Conservation (phyloP, 2,113 vertebrate species). For the Corythornis vintsioides region DNA sequence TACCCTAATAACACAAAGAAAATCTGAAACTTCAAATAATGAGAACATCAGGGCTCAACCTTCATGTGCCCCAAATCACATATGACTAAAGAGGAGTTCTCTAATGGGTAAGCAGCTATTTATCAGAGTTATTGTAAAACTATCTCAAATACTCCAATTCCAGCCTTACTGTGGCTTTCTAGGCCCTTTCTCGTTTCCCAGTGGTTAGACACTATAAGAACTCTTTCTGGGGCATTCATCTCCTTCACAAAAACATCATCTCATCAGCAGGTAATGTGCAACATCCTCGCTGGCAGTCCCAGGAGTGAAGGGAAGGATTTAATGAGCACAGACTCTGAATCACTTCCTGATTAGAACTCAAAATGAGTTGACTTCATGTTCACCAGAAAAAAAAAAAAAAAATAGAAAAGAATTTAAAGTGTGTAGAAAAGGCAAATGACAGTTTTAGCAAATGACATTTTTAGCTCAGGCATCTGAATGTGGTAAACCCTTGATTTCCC, state of each 20-base stretch:
- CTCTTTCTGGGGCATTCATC: slow-evolving; percentile 40
- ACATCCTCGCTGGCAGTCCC: slow-evolving; percentile 46
- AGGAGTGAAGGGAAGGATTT: slow-evolving; percentile 49
- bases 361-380: slow-evolving; percentile 42
- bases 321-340: slow-evolving; percentile 51
- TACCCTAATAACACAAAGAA: slow-evolving; percentile 12
- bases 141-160: neutral
- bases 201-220: neutral
- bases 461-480: neutral
- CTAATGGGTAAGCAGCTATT: neutral
- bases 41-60: slow-evolving; percentile 3
- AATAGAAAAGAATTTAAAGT: neutral
- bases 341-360: slow-evolving; percentile 57
- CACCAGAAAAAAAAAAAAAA: neutral
- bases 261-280: slow-evolving; percentile 54
- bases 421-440: neutral
- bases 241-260: slow-evolving; percentile 27
- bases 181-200: neutral
- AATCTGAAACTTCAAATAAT: slow-evolving; percentile 24
- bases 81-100: neutral
- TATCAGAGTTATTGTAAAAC: neutral
- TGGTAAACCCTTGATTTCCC: neutral
- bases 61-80: neutral
- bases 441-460: neutral
- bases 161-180: neutral